Evolutionary conservation across 35 echinoderm and acorn worm species (phyloP).

Genomic region (Patiria miniata): DNA sequence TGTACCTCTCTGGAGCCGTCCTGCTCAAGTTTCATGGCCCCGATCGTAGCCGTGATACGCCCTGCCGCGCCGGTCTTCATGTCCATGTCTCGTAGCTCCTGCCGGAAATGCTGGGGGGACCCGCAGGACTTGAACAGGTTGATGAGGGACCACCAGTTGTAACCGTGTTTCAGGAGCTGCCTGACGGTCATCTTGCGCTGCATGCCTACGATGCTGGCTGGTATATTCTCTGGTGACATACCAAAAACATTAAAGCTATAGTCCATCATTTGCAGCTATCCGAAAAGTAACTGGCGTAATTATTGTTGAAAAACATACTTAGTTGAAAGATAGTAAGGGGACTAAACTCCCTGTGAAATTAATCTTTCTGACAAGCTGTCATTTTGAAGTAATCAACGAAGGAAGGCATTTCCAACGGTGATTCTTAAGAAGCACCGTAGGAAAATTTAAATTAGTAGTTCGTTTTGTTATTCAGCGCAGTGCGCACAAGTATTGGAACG

Average conservation of each 20-base stretch:
- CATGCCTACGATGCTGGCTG: slow-evolving; percentile 16
- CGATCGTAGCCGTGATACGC: slow-evolving; percentile 37
- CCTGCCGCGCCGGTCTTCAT: slow-evolving; percentile 39
- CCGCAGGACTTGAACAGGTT: slow-evolving; percentile 42
- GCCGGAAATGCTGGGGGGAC: slow-evolving; percentile 52
- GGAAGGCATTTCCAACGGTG: no score
- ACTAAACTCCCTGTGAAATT: no score
- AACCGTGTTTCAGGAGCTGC: slow-evolving; percentile 43
- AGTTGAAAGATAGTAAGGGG: no score
- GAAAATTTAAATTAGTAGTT: no score
- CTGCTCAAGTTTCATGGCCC: slow-evolving; percentile 57
- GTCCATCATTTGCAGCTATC: no score
- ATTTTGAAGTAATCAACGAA: no score
- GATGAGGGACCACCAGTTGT: slow-evolving; percentile 51
- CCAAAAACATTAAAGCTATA: background rate
- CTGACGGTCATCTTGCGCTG: slow-evolving; percentile 61
- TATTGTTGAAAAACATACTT: no score
- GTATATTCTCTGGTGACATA: background rate
- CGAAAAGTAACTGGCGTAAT: no score
- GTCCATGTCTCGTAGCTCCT: slow-evolving; percentile 56
- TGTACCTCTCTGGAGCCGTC: slow-evolving; percentile 59
- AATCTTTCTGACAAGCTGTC: no score
- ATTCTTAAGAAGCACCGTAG: no score
- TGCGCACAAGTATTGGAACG: no score
- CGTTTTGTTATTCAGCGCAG: no score